Conservation (phyloP, 2,113 vertebrate genomes). For the Forbesichthys agassizii region DNA sequence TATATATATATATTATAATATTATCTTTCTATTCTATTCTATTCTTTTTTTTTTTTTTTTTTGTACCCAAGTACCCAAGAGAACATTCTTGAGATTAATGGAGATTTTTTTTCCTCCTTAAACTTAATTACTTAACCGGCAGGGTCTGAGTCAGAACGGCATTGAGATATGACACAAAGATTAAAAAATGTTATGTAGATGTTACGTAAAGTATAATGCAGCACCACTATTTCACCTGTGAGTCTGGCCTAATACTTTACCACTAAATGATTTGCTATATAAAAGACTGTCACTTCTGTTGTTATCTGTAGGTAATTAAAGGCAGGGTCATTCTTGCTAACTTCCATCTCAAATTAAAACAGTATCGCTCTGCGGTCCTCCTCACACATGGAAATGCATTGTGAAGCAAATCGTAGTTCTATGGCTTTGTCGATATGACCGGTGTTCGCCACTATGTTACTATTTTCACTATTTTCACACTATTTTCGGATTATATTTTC, state of each 20-base stretch:
- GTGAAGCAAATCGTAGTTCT: no score
- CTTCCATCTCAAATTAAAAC: not conserved
- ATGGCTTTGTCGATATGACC: no score
- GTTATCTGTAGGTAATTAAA: constrained; percentile 14
- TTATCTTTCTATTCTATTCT: not conserved
- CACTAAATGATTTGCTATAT: not conserved
- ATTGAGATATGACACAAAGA: constrained; percentile 55
- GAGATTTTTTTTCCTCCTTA: constrained; percentile 64
- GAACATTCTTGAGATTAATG: constrained; percentile 63
- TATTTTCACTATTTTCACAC: no score
- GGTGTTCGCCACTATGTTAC: no score
- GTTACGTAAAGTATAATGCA: not conserved
- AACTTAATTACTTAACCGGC: constrained; percentile 69
- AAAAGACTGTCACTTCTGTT: not conserved
- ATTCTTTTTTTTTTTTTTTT: constrained; percentile 31
- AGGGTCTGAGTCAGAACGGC: constrained; percentile 67
- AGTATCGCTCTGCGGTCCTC: no score
- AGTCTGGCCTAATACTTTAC: not conserved
- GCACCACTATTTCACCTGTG: not conserved
- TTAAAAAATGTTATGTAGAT: constrained; percentile 19
- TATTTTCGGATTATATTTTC: no score
- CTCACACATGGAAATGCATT: no score
- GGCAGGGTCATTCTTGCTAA: constrained; percentile 1
- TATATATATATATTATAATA: no score
- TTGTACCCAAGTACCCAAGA: constrained; percentile 30